Conservation (phyloP, 2,113 vertebrate genomes). For the Pachypanchax playfairii region DNA sequence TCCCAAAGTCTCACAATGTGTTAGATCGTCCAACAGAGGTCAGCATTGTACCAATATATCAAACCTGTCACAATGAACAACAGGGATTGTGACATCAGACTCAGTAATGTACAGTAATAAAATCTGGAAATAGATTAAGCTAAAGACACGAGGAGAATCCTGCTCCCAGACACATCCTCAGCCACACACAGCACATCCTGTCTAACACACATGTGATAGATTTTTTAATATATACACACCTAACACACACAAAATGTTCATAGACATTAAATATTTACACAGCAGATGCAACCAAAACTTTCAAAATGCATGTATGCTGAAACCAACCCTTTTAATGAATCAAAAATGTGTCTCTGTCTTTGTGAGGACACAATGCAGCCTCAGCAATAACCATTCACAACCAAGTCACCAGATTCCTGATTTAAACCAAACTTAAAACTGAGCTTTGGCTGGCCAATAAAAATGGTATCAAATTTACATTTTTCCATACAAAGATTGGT, state of each 20-base stretch:
- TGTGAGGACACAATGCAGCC: background rate
- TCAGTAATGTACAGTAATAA: conserved; percentile 38
- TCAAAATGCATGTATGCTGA: conserved; percentile 13
- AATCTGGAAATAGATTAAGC: conserved; percentile 59
- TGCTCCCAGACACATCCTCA: conserved; percentile 61
- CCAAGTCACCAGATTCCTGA: background rate
- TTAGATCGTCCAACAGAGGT: conserved; percentile 63
- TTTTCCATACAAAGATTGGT: conserved; percentile 3
- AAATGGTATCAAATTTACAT: background rate
- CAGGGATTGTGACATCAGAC: background rate
- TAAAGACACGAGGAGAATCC: conserved; percentile 61
- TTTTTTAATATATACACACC: conserved; percentile 45
- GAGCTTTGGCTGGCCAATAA: background rate
- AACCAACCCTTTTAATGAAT: conserved; percentile 9
- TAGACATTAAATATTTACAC: conserved; percentile 3
- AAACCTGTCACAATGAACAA: conserved; percentile 10
- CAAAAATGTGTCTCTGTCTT: background rate
- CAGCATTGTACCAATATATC: conserved; percentile 51
- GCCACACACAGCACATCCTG: conserved; percentile 37
- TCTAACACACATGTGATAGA: conserved; percentile 49
- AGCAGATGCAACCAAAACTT: conserved; percentile 45
- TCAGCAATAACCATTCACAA: background rate
- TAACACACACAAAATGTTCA: background rate
- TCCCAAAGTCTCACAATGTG: conserved; percentile 11
- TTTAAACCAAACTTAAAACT: background rate